phyloP scores from a whole-genome alignment of 2,797 vertebrate species.

The Euphonia xanthogaster region DNA sequence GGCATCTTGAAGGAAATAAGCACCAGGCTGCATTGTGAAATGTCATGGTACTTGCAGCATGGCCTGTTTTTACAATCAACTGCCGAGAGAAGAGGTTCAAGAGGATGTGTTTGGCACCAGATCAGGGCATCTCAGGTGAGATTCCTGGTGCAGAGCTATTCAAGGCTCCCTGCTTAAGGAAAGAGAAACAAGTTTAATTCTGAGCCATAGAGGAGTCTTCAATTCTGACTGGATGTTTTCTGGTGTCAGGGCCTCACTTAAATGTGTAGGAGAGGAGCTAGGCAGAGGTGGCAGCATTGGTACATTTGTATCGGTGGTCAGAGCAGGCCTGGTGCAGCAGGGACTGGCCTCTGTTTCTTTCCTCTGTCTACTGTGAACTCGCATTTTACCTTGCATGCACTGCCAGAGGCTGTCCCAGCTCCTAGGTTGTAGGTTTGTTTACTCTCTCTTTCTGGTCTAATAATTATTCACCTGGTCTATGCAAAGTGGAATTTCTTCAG shows the following conservation, averaged over 20 bases:
- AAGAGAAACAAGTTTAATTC: background rate
- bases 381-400: background rate
- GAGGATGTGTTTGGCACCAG: background rate
- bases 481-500: background rate
- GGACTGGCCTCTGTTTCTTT: rapidly evolving
- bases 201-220: background rate
- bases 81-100: rapidly evolving
- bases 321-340: background rate
- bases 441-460: background rate
- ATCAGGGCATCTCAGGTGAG: background rate
- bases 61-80: background rate
- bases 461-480: background rate
- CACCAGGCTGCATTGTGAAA: background rate
- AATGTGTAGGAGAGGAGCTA: background rate
- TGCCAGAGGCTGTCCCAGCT: background rate
- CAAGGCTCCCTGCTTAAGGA: background rate
- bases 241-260: background rate
- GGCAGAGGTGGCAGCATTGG: background rate
- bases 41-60: background rate
- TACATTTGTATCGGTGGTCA: background rate
- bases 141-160: background rate
- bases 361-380: background rate
- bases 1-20: background rate
- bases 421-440: background rate
- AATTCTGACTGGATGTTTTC: background rate